These are phyloP conservation scores for Trichonephila clavipes DNA, from an alignment of 1,140 invertebrate genomes.

Conservation along the genomic window DNA sequence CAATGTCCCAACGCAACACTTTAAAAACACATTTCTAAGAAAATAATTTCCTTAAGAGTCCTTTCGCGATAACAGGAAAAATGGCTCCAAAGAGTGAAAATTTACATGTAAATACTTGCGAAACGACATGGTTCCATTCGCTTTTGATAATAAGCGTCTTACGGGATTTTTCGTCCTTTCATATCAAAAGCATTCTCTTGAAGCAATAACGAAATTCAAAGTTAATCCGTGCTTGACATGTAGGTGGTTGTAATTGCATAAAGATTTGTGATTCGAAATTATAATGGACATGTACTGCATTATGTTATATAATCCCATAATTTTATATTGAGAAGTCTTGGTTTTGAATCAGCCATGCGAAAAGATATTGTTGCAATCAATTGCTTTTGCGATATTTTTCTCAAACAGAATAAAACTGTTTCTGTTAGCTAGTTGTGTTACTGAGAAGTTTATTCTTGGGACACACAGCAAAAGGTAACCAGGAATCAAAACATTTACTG, in stretches of 20 bases:
- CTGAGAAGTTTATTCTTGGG: too few relatives aligned
- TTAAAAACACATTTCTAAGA: neutral
- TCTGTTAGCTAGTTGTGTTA: too few relatives aligned
- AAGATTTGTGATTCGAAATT: neutral
- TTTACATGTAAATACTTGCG: neutral
- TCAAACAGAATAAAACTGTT: neutral
- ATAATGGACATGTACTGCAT: too few relatives aligned
- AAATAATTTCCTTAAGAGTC: neutral
- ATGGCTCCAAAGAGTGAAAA: neutral
- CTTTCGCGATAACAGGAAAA: neutral
- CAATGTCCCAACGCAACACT: neutral
- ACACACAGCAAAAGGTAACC: too few relatives aligned
- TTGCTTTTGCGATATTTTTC: neutral
- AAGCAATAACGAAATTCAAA: neutral
- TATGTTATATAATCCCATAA: too few relatives aligned
- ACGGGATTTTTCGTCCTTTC: neutral
- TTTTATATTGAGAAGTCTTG: too few relatives aligned
- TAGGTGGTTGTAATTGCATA: neutral
- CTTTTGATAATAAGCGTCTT: neutral
- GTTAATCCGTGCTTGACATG: neutral
- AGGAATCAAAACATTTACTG: too few relatives aligned
- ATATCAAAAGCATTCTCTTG: neutral
- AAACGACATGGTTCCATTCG: neutral
- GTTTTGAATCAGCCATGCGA: neutral
- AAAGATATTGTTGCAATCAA: neutral